Conservation (phyloP, 2,888 invertebrate species). For the Perizoma affinitatum region DNA sequence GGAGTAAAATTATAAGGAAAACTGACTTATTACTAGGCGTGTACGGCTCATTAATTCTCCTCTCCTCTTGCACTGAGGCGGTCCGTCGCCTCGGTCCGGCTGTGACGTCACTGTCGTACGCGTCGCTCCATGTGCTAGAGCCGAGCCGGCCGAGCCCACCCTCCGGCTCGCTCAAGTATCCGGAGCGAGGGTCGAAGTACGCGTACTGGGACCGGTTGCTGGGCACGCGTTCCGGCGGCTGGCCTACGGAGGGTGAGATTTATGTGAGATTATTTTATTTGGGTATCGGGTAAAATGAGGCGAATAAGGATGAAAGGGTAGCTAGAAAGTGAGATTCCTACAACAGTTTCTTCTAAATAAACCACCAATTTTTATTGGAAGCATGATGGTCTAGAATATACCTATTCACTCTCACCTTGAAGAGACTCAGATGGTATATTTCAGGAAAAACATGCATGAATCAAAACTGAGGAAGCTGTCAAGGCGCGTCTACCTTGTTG, state of each 20-base stretch:
- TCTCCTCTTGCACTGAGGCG: slow-evolving; percentile 76
- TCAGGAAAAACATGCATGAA: no score
- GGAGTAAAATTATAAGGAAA: slow-evolving; percentile 1
- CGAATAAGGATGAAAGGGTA: no score
- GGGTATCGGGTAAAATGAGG: no score
- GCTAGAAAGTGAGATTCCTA: no score
- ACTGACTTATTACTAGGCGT: slow-evolving; percentile 75
- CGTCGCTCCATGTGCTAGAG: slow-evolving; percentile 71
- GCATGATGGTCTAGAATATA: no score
- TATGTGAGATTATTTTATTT: neutral
- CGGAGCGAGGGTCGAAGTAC: slow-evolving; percentile 80
- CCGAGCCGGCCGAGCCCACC: slow-evolving; percentile 68
- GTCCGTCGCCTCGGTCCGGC: slow-evolving; percentile 67
- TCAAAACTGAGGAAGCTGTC: no score
- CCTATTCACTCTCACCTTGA: no score
- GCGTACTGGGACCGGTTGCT: slow-evolving; percentile 78
- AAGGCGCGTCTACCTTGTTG: no score
- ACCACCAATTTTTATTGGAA: no score
- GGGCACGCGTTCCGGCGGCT: slow-evolving; percentile 66
- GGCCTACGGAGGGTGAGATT: slow-evolving; percentile 49
- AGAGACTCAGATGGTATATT: no score
- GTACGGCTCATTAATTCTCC: slow-evolving; percentile 67
- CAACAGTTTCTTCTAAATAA: no score
- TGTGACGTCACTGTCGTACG: slow-evolving; percentile 77
- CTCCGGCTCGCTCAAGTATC: slow-evolving; percentile 80